Base-by-base conservation (phyloP, 2,797 vertebrate genomes). In the Helarctos malayanus region DNA sequence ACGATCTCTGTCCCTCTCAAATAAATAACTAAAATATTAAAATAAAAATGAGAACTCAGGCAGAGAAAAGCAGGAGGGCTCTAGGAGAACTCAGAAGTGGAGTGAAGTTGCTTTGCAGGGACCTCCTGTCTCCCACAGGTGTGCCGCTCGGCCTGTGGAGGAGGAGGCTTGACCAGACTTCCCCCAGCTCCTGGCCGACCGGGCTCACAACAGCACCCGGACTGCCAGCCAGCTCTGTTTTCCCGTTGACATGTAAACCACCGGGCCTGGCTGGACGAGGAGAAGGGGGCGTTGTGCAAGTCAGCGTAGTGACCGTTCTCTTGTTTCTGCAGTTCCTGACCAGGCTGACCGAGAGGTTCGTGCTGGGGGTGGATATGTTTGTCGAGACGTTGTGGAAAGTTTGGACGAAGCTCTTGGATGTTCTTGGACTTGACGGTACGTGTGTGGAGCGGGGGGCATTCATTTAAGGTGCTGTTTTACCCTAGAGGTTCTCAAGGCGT, bases 401-500 rank as follows among this genome's bases (percentile, higher is more conserved):
- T 89, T 99, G 99, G 99, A 99, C 99, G 0, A 99, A 99, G 97
- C 98, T 99, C 82, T 98, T 99, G 98, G 99, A 99, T 95, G 99
- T 99, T 88, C 99, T 99, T 98, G 99, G 99, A 94, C 99, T 99
- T 56, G 99, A 99, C 91, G 99, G 99, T 99, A 99, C 99, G 99
- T 98, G 88, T 25, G 12, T 3, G 54, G 7, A 1, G 14, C 1
- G 11, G 23, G 75, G 32, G 10, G 18, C 25, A 1, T 49, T 18
- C 19, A 5, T 21, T 3, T 16, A 19, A 49, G 84, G 38, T 1
- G 0, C 47, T 13, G 13, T 23, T 88, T 56, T 56, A 8, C 84
- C 56, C 49, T 23, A 0, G 57, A 16, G 47, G 59, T 49, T 57
- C 47, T 91, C 25, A 7, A 6, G 4, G 23, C 9, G 29, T 47